These are phyloP conservation scores for Propithecus deckenii DNA, from an alignment of 2,797 vertebrate species.

Conservation along the genomic window DNA sequence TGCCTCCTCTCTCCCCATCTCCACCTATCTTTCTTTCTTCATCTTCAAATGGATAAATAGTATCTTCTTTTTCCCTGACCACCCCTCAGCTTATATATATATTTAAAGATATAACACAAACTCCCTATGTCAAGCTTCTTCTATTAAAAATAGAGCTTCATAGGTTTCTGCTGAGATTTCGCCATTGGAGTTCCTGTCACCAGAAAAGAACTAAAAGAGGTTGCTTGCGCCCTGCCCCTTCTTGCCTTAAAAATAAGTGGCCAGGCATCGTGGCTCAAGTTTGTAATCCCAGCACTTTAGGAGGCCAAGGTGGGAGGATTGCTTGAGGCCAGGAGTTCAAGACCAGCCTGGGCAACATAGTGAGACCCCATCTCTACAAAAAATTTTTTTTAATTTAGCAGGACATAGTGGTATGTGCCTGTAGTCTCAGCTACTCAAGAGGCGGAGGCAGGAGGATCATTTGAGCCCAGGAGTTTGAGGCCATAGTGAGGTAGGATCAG, in stretches of 20 bases:
- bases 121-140: not conserved
- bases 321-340: not conserved
- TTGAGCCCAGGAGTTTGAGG: not conserved
- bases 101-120: conserved; percentile 25
- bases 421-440: no score
- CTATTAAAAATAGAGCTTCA: not conserved
- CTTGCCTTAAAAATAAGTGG: not conserved
- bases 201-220: not conserved
- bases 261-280: not conserved
- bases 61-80: not conserved
- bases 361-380: not conserved
- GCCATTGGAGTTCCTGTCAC: not conserved
- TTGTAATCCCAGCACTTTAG: not conserved
- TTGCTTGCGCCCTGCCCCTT: not conserved
- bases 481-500: not conserved
- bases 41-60: not conserved
- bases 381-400: not conserved
- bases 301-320: not conserved
- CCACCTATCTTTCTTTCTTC: not conserved
- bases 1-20: not conserved
- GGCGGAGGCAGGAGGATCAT: not conserved
- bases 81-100: not conserved
- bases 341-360: not conserved
- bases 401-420: not conserved
- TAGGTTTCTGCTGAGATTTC: not conserved